Percentiles rank a stretch among this genome's conserved stretches.
Evolutionary conservation across 2,888 invertebrate genomes (phyloP).

Genomic region (Scrobipalpa atriplicella): DNA sequence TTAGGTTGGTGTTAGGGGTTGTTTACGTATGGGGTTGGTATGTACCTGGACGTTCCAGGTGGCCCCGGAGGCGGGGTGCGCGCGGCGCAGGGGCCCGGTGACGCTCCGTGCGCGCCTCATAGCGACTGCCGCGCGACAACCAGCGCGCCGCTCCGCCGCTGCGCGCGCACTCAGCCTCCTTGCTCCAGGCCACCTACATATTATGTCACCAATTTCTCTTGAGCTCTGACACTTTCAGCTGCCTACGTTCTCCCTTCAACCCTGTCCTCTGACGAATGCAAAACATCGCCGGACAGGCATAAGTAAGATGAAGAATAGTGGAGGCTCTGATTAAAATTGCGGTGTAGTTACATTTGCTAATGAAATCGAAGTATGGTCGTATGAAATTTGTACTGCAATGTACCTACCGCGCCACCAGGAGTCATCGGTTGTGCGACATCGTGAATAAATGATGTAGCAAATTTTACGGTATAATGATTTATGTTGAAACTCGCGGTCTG

Average conservation of each 20-base stretch:
- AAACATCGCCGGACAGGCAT: background rate
- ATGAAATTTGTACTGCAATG: conserved; percentile 19
- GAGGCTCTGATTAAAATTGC: conserved; percentile 9
- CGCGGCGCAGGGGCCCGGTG: conserved; percentile 85
- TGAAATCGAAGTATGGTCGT: conserved; percentile 31
- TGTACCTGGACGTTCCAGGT: conserved; percentile 91
- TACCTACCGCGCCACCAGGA: conserved; percentile 9
- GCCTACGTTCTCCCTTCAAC: background rate
- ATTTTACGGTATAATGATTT: conserved; percentile 15
- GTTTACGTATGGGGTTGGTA: conserved; percentile 24
- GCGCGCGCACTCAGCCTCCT: conserved; percentile 73
- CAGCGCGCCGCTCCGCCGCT: conserved; percentile 41
- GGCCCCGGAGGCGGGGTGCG: conserved; percentile 90
- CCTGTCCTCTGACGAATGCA: background rate
- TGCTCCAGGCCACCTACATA: conserved; percentile 58
- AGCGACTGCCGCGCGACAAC: conserved; percentile 67
- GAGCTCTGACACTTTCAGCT: conserved; percentile 11
- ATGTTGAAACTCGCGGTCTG: conserved; percentile 5
- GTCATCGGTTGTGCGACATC: conserved; percentile 21
- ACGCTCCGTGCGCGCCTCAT: conserved; percentile 80
- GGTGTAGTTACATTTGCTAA: conserved; percentile 25
- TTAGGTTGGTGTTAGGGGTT: background rate
- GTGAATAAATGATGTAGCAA: conserved; percentile 21
- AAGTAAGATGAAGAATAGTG: background rate
- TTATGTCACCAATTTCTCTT: conserved; percentile 42